Evolutionary conservation across 2,888 invertebrate species (phyloP).

Genomic region (Maniola hyperantus): DNA sequence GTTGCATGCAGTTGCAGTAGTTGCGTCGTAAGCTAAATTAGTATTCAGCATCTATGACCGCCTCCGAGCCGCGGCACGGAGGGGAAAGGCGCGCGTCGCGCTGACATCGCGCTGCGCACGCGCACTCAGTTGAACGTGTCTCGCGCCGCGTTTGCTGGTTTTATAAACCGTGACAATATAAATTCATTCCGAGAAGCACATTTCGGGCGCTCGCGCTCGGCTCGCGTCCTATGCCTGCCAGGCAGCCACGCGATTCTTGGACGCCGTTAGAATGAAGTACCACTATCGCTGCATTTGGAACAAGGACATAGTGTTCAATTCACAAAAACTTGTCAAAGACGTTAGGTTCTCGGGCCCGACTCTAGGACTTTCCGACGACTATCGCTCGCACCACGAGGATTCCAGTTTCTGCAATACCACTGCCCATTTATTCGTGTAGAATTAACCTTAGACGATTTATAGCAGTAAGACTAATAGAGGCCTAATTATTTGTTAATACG

Average conservation of each 20-base stretch:
- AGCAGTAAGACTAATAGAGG: conserved; percentile 63
- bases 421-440: conserved; percentile 71
- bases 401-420: conserved; percentile 66
- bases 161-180: conserved; percentile 76
- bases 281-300: conserved; percentile 96
- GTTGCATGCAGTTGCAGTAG: conserved; percentile 24
- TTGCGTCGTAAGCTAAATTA: conserved; percentile 29
- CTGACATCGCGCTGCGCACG: conserved; percentile 48
- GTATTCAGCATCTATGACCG: conserved; percentile 30
- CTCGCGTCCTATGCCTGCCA: conserved; percentile 76
- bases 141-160: conserved; percentile 68
- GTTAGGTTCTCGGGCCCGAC: conserved; percentile 82
- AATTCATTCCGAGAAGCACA: conserved; percentile 68
- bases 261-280: conserved; percentile 85
- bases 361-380: conserved; percentile 70
- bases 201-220: conserved; percentile 75
- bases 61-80: conserved; percentile 21
- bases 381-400: conserved; percentile 69
- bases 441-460: conserved; percentile 64
- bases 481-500: conserved; percentile 53
- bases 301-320: conserved; percentile 95
- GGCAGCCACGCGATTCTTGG: conserved; percentile 71
- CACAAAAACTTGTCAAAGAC: conserved; percentile 97
- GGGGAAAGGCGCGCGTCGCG: conserved; percentile 44
- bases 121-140: conserved; percentile 63